Percentiles rank a stretch among this genome's conserved stretches.
phyloP scores from a whole-genome alignment of 2,888 invertebrate species.

The Glomeris marginata region DNA sequence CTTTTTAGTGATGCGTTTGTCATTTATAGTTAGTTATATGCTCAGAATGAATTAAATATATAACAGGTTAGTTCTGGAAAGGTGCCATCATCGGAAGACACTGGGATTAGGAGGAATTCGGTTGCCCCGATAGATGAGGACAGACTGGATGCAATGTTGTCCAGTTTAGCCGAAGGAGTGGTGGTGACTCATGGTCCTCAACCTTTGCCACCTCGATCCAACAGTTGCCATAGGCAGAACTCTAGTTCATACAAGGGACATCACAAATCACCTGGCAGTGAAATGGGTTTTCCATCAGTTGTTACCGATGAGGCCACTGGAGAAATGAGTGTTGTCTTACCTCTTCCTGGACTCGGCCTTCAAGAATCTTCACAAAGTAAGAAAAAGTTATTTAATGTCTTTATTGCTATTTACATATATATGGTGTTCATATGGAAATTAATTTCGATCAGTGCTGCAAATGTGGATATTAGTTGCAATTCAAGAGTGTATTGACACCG shows the following conservation, averaged over 20 bases:
- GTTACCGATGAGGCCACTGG: slow-evolving; percentile 5
- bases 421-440: no score
- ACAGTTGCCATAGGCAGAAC: not conserved
- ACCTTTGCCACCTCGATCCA: no score
- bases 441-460: no score
- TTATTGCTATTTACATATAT: no score
- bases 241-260: not conserved
- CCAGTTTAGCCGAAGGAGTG: slow-evolving; percentile 51
- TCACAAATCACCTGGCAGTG: not conserved
- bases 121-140: slow-evolving; percentile 26
- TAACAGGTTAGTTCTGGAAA: no score
- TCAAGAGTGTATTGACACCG: no score
- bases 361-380: no score
- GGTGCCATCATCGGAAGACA: not conserved
- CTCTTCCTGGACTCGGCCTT: slow-evolving; percentile 4
- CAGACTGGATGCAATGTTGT: slow-evolving; percentile 52
- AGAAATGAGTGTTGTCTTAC: slow-evolving; percentile 7
- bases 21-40: no score
- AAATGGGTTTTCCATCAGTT: not conserved
- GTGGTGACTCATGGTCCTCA: slow-evolving; percentile 37
- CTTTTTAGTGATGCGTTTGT: not conserved
- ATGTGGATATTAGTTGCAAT: no score
- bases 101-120: not conserved
- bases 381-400: no score
- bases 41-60: no score